A percentile compares a stretch with the other conserved stretches of the same genome.
These are phyloP conservation scores for Leptopilina myrica DNA, from an alignment of 2,888 invertebrate species.

Conservation along the genomic window DNA sequence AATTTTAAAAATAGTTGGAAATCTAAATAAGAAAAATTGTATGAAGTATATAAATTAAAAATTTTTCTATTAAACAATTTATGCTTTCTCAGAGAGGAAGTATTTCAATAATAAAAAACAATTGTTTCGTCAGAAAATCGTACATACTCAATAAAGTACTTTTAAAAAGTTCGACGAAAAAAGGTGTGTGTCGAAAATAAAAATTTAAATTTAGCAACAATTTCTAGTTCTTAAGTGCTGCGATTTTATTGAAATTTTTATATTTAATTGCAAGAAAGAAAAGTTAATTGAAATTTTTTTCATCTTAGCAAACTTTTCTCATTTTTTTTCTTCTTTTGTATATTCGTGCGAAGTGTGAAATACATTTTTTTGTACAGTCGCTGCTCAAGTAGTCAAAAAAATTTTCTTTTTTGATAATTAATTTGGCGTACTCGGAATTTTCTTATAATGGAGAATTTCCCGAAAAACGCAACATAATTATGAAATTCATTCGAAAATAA, in stretches of 20 bases:
- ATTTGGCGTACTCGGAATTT: slow-evolving; percentile 7
- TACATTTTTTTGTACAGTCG: slow-evolving; percentile 21
- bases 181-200: neutral
- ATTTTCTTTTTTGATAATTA: neutral
- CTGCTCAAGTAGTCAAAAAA: slow-evolving; percentile 25
- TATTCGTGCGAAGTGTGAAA: neutral
- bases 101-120: too few species aligned
- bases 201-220: neutral
- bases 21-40: too few species aligned
- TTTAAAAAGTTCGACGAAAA: neutral
- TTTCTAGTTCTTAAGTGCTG: slow-evolving; percentile 14
- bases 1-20: too few species aligned
- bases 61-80: too few species aligned
- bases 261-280: neutral
- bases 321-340: neutral
- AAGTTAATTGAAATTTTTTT: neutral
- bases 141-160: neutral
- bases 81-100: neutral
- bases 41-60: too few species aligned
- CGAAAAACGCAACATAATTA: neutral
- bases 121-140: slow-evolving; percentile 26
- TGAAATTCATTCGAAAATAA: neutral
- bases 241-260: neutral
- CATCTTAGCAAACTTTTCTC: neutral
- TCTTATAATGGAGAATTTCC: neutral